Conservation (phyloP, 2,113 vertebrate species). For the Herpailurus yagouaroundi region DNA sequence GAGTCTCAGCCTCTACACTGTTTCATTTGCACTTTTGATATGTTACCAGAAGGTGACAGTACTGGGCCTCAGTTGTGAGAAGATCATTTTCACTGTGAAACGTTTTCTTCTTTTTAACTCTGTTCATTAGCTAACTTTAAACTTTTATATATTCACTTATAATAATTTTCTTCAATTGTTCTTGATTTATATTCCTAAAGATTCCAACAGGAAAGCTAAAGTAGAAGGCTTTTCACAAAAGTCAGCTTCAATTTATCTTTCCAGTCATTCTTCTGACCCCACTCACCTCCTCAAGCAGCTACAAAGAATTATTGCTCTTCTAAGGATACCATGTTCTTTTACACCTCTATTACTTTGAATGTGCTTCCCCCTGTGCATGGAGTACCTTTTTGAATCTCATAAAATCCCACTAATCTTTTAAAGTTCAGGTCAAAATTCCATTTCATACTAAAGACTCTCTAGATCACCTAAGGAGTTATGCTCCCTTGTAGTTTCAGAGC, state of each 20-base stretch:
- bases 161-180: not conserved
- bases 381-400: not conserved
- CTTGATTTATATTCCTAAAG: not conserved
- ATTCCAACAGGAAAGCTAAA: conserved; percentile 2
- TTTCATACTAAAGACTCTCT: not conserved
- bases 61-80: not conserved
- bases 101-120: not conserved
- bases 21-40: conserved; percentile 24
- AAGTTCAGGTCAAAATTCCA: not conserved
- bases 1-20: not conserved
- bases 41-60: not conserved
- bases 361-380: not conserved
- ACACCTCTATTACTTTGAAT: not conserved
- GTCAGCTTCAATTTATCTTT: not conserved
- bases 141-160: not conserved
- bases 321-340: not conserved
- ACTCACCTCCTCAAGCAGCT: not conserved
- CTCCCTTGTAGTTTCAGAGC: not conserved
- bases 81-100: not conserved
- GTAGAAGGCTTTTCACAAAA: not conserved
- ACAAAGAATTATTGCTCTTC: not conserved
- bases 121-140: not conserved
- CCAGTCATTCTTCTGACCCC: not conserved
- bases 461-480: not conserved
- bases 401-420: not conserved